Conservation (phyloP, 2,113 vertebrate species). For the Helogale parvula region DNA sequence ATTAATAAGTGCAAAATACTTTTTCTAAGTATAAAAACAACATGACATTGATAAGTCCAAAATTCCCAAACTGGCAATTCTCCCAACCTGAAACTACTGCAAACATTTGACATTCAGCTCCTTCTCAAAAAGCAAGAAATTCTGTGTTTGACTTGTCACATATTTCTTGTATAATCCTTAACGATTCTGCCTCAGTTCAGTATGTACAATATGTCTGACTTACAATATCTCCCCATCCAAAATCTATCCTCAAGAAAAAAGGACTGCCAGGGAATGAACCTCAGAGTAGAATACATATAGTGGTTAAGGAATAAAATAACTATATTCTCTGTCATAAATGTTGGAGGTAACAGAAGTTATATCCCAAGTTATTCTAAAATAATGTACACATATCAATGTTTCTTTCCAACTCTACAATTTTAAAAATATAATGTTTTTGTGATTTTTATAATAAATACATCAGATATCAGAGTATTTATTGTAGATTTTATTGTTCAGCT, state of each 20-base stretch:
- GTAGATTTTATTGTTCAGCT: background rate
- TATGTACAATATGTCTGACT: background rate
- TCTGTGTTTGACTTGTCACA: background rate
- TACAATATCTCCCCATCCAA: background rate
- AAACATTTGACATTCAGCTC: background rate
- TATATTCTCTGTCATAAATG: background rate
- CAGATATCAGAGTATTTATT: background rate
- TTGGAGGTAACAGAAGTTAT: background rate
- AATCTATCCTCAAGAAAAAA: background rate
- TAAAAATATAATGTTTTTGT: background rate
- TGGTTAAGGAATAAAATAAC: constrained; percentile 2
- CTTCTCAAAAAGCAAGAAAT: constrained; percentile 12
- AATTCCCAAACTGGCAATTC: background rate
- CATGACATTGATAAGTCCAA: background rate
- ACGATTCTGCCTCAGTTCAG: background rate
- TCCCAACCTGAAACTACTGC: background rate
- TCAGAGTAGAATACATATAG: background rate
- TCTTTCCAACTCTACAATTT: background rate
- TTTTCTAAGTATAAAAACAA: background rate
- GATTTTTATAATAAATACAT: background rate
- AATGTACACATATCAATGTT: background rate
- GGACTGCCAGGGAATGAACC: background rate
- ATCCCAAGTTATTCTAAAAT: background rate
- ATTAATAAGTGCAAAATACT: background rate
- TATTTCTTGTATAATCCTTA: background rate